Conservation (phyloP, 2,797 vertebrate species). For the Hoplostethus mediterraneus region DNA sequence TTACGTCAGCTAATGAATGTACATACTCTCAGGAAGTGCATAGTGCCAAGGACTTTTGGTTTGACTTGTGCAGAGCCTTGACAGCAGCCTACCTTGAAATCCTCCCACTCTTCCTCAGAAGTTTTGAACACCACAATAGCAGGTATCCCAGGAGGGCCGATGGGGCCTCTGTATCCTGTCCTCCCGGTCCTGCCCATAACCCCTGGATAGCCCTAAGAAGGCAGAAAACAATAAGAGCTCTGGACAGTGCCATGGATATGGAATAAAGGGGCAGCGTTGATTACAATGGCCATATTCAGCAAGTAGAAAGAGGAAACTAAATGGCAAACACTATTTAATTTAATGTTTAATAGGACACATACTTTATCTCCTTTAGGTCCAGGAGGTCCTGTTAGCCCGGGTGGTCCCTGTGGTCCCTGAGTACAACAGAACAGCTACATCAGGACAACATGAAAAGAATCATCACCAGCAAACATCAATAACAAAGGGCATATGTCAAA, state of each 20-base stretch:
- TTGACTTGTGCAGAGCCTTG: neutral
- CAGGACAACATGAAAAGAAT: neutral
- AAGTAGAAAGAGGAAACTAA: neutral
- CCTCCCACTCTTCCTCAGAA: slow-evolving; percentile 84
- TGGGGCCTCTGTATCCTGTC: slow-evolving; percentile 79
- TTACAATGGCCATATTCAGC: neutral
- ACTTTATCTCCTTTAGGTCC: slow-evolving; percentile 87
- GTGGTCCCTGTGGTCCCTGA: slow-evolving; percentile 76
- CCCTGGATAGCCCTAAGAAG: slow-evolving; percentile 81
- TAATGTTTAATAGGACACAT: slow-evolving; percentile 23
- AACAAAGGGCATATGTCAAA: neutral
- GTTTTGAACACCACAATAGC: slow-evolving; percentile 81
- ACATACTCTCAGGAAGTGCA: neutral
- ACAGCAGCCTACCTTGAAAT: slow-evolving; percentile 78
- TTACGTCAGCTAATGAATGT: neutral
- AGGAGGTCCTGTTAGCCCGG: slow-evolving; percentile 74
- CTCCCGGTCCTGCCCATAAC: slow-evolving; percentile 80
- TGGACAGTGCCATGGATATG: neutral
- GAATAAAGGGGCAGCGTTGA: slow-evolving; percentile 2
- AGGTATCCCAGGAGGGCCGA: slow-evolving; percentile 83
- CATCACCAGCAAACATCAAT: neutral
- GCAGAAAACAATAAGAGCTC: slow-evolving; percentile 3
- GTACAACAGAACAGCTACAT: slow-evolving; percentile 8
- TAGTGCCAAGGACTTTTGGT: neutral
- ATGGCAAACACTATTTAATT: neutral